Base-by-base conservation (phyloP, 2,888 invertebrate genomes). In the Drosophila atroscutellata region DNA sequence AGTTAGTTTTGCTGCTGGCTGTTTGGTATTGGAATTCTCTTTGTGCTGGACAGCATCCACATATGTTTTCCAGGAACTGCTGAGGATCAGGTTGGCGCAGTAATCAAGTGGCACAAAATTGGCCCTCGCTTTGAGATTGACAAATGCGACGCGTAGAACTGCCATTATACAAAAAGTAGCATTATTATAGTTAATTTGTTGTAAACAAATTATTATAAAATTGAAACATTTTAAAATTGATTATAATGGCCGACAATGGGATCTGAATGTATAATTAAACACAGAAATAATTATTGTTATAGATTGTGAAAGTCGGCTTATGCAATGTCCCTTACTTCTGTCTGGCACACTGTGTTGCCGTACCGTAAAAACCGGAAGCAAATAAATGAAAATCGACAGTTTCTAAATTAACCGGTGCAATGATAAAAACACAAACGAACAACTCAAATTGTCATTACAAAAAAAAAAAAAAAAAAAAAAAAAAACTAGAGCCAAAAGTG, bases 331-430 rank as follows among this genome's bases (percentile, higher is more conserved):
- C 2, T 45, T 4, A 15, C 8, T 15, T 13, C 2, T 45, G 45
- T 1, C 7, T 7, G 20, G 20, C 72, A 75, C 59, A 67, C 71
- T 74, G 37, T 52, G 39, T 20, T 76, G 61, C 58, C 39, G 20
- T 7, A 24, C 26, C 15, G 15, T 51, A 59, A 57, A 78, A 78
- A 69, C 84, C 84, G 85, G 85, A 86, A 89, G 71, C 60, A 52
- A 80, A 82, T 70, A 80, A 89, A 85, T 74, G 87, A 80, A 87
- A 82, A 87, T 87, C 87, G 85, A 87, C 82, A 85, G 83, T 76
- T 84, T 76, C 56, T 68, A 82, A 87, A 89, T 78, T 80, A 86
- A 89, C 86, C 84, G 77, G 68, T 69, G 81, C 84, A 86, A 80
- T 81, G 84, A 77, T 77, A 75, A 74, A 74, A 64, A 28, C 9